These are phyloP conservation scores for Homalodisca vitripennis DNA, from an alignment of 1,140 invertebrate genomes.

Conservation along the genomic window DNA sequence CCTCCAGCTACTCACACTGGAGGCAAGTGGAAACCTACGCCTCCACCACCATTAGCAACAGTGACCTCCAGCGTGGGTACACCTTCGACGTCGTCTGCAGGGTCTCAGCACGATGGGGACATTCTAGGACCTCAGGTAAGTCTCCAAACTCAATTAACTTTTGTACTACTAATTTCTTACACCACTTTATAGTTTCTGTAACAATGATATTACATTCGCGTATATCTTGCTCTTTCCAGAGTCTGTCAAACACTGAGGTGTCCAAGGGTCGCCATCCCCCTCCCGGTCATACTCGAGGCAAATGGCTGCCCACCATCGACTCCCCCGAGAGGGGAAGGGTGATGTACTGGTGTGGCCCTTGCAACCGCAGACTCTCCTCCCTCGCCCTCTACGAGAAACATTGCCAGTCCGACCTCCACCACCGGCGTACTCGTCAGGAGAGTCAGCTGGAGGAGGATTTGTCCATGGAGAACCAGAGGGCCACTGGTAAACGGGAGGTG, in stretches of 20 bases:
- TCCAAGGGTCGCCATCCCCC: slow-evolving; percentile 54
- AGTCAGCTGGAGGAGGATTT: slow-evolving; percentile 34
- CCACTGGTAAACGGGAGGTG: slow-evolving; percentile 17
- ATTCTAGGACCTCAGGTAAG: background rate
- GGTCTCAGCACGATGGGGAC: background rate
- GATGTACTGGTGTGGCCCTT: slow-evolving; percentile 73
- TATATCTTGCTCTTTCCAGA: too few species aligned
- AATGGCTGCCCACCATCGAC: slow-evolving; percentile 64
- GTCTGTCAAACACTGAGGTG: background rate
- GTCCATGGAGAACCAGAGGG: slow-evolving; percentile 18
- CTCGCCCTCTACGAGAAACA: slow-evolving; percentile 72
- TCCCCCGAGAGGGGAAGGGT: slow-evolving; percentile 50
- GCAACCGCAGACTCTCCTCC: slow-evolving; percentile 70
- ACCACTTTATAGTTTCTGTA: too few species aligned
- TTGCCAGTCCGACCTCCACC: slow-evolving; percentile 68
- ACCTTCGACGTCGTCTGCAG: background rate
- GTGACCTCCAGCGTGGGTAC: background rate
- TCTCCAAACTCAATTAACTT: too few species aligned
- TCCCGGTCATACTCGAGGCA: slow-evolving; percentile 68
- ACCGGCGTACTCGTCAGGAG: slow-evolving; percentile 65
- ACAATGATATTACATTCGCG: too few species aligned
- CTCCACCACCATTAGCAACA: slow-evolving; percentile 30
- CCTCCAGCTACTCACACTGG: slow-evolving; percentile 54
- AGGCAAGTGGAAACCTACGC: slow-evolving; percentile 64
- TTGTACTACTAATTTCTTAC: too few species aligned